phyloP scores from a whole-genome alignment of 2,888 invertebrate genomes.

The Cenopis cana region DNA sequence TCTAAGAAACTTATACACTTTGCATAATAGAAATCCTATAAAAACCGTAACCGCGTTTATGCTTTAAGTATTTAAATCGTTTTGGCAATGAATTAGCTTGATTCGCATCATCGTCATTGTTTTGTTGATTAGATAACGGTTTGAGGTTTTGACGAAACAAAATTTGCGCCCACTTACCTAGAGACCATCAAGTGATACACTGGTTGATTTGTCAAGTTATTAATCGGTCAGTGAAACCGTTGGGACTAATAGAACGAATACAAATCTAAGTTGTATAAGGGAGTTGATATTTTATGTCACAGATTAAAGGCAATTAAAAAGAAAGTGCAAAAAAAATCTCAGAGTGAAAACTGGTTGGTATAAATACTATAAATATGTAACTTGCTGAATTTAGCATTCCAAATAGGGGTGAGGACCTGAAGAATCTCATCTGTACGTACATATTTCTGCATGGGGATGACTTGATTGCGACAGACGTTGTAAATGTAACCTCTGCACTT shows the following conservation, averaged over 20 bases:
- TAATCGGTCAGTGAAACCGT: neutral
- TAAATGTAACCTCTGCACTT: too few relatives aligned
- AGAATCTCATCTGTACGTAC: too few relatives aligned
- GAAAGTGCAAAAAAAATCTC: slow-evolving; percentile 1
- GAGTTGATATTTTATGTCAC: neutral
- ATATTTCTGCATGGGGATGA: too few relatives aligned
- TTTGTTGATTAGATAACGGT: slow-evolving; percentile 8
- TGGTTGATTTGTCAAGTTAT: slow-evolving; percentile 16
- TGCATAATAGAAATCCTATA: neutral
- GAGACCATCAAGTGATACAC: slow-evolving; percentile 9
- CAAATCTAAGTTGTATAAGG: neutral
- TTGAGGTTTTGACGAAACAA: slow-evolving; percentile 11
- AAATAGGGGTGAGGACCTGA: too few relatives aligned
- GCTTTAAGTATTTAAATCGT: neutral
- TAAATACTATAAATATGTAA: neutral
- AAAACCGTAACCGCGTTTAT: neutral
- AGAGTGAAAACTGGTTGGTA: neutral
- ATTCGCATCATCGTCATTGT: neutral
- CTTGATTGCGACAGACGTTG: too few relatives aligned
- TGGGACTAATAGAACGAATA: neutral
- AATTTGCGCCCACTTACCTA: slow-evolving; percentile 13
- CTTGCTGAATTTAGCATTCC: too few relatives aligned
- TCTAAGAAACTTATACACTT: too few relatives aligned
- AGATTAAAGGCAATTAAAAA: neutral
- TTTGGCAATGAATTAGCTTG: slow-evolving; percentile 8